Percentiles rank a stretch among this genome's conserved stretches.
phyloP scores from a whole-genome alignment of 1,140 invertebrate genomes.

The Heliconius congener region DNA sequence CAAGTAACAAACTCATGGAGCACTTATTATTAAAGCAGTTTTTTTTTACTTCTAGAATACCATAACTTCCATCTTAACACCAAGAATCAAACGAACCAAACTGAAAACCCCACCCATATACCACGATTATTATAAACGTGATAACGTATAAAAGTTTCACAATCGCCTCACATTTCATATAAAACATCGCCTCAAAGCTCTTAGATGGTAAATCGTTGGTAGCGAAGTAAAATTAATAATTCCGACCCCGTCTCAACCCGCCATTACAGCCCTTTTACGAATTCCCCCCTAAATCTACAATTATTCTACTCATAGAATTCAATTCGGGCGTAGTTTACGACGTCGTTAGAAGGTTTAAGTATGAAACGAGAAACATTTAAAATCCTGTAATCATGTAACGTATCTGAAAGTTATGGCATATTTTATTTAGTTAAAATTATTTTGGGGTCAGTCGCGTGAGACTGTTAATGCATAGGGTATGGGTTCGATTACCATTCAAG shows the following conservation, averaged over 20 bases:
- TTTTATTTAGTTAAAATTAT: background rate
- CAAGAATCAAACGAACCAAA: background rate
- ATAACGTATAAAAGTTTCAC: conserved; percentile 9
- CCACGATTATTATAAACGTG: conserved; percentile 5
- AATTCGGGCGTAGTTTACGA: conserved; percentile 20
- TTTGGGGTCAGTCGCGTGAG: background rate
- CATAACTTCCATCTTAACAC: background rate
- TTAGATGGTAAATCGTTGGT: conserved; percentile 42
- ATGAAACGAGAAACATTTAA: background rate
- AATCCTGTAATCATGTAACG: background rate
- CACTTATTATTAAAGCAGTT: too few species aligned
- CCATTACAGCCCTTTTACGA: conserved; percentile 47
- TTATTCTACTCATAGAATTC: conserved; percentile 35
- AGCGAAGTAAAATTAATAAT: conserved; percentile 49
- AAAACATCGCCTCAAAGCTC: conserved; percentile 39
- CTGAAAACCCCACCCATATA: background rate
- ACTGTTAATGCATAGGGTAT: too few species aligned
- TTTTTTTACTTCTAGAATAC: too few species aligned
- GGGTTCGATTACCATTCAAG: too few species aligned
- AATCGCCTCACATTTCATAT: conserved; percentile 19
- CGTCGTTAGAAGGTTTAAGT: conserved; percentile 8
- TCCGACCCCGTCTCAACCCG: conserved; percentile 35
- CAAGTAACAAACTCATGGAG: too few species aligned
- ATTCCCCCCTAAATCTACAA: conserved; percentile 42
- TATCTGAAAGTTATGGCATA: background rate